phyloP scores from a whole-genome alignment of 1,140 invertebrate species.

The Zaprionus ghesquierei region DNA sequence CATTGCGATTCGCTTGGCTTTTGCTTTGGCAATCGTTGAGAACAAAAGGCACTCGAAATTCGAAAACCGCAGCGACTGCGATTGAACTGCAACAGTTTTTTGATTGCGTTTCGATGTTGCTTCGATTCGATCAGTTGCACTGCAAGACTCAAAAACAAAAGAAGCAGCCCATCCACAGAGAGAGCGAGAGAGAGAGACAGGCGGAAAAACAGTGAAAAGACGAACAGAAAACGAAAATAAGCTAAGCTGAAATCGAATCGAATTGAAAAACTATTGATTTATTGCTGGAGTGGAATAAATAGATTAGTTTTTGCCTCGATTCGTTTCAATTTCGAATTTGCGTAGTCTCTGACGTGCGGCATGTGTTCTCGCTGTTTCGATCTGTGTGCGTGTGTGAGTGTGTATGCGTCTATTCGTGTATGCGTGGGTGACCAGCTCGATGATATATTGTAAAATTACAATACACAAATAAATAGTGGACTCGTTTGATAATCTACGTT shows the following conservation, averaged over 20 bases:
- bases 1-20: constrained; percentile 43
- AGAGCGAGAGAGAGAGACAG: background rate
- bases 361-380: background rate
- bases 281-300: constrained; percentile 73
- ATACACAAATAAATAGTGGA: constrained; percentile 13
- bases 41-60: constrained; percentile 42
- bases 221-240: background rate
- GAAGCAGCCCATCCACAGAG: constrained; percentile 30
- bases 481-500: constrained; percentile 11
- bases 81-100: constrained; percentile 52
- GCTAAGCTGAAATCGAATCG: constrained; percentile 5
- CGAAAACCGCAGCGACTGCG: constrained; percentile 27
- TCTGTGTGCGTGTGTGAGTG: constrained; percentile 7
- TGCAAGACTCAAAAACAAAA: constrained; percentile 68
- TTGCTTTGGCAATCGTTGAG: constrained; percentile 27
- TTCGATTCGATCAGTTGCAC: constrained; percentile 61
- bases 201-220: background rate
- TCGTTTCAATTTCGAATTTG: constrained; percentile 37
- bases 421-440: constrained; percentile 13
- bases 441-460: constrained; percentile 48
- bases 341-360: constrained; percentile 61
- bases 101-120: constrained; percentile 72
- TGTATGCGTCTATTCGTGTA: constrained; percentile 14
- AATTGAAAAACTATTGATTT: constrained; percentile 74
- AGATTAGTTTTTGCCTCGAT: constrained; percentile 65